phyloP scores from a whole-genome alignment of 2,113 vertebrate genomes.

The Nansenia antarctica region DNA sequence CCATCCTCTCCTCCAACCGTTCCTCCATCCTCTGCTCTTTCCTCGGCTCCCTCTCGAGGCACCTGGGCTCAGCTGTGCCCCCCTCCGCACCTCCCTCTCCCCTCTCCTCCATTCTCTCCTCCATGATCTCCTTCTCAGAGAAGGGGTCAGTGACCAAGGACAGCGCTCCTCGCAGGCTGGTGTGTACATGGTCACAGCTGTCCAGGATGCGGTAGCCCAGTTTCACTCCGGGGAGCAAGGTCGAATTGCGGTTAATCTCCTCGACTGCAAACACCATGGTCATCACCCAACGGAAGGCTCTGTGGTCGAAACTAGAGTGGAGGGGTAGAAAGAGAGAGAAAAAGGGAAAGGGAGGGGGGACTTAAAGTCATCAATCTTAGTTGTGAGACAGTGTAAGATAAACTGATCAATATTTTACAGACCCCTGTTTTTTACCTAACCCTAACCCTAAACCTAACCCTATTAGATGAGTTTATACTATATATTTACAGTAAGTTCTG shows the following conservation, averaged over 20 bases:
- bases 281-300: slow-evolving; percentile 58
- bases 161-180: slow-evolving; percentile 60
- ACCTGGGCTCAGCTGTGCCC: background rate
- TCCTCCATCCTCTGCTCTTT: no score
- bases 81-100: background rate
- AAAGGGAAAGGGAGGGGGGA: background rate
- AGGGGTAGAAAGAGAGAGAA: background rate
- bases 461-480: no score
- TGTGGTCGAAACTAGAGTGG: slow-evolving; percentile 63
- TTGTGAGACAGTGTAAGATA: no score
- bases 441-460: no score
- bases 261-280: slow-evolving; percentile 73
- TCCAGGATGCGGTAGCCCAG: slow-evolving; percentile 73
- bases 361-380: no score
- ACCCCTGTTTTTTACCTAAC: no score
- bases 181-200: slow-evolving; percentile 71
- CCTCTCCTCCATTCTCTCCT: background rate
- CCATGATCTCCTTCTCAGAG: no score
- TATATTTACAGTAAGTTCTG: no score
- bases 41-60: no score
- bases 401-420: no score
- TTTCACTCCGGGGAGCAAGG: slow-evolving; percentile 70
- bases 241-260: slow-evolving; percentile 69
- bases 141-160: slow-evolving; percentile 60
- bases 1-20: background rate